phyloP scores from a whole-genome alignment of 2,888 invertebrate genomes.

The Diogma glabrata region DNA sequence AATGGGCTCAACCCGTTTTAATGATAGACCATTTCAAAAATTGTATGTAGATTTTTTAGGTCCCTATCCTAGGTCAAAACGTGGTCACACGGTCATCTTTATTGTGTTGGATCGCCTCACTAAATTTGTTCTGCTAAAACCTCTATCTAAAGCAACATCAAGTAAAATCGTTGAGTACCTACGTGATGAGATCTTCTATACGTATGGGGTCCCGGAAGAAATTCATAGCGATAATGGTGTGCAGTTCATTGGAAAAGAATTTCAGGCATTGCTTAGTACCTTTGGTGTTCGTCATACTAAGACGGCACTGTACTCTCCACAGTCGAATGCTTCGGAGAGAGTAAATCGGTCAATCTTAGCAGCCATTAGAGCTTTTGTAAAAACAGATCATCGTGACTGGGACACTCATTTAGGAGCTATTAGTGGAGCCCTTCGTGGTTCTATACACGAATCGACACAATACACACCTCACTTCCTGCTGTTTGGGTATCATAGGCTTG shows the following conservation, averaged over 20 bases:
- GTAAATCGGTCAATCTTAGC: not conserved
- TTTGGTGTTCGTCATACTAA: not conserved
- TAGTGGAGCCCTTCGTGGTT: not conserved
- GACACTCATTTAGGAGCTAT: not conserved
- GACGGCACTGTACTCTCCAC: not conserved
- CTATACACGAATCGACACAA: not conserved
- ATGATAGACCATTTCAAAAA: not conserved
- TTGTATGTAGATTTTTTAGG: not conserved
- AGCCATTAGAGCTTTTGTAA: not conserved
- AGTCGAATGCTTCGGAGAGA: not conserved
- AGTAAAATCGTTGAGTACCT: not conserved
- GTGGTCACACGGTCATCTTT: not conserved
- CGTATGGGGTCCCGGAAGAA: not conserved
- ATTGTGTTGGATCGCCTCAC: not conserved
- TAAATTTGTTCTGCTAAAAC: not conserved
- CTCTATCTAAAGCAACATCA: not conserved
- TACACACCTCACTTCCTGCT: not conserved
- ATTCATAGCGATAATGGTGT: not conserved
- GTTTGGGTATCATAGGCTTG: not conserved
- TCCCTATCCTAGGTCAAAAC: not conserved
- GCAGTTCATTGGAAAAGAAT: not conserved
- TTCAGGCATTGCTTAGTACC: not conserved
- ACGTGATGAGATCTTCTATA: not conserved
- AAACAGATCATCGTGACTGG: not conserved
- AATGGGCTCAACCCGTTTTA: too few species aligned